Evolutionary conservation across 2,888 invertebrate genomes (phyloP), one percentile per base, ranked within the genome.

Genomic region (Ariolimax columbianus): DNA sequence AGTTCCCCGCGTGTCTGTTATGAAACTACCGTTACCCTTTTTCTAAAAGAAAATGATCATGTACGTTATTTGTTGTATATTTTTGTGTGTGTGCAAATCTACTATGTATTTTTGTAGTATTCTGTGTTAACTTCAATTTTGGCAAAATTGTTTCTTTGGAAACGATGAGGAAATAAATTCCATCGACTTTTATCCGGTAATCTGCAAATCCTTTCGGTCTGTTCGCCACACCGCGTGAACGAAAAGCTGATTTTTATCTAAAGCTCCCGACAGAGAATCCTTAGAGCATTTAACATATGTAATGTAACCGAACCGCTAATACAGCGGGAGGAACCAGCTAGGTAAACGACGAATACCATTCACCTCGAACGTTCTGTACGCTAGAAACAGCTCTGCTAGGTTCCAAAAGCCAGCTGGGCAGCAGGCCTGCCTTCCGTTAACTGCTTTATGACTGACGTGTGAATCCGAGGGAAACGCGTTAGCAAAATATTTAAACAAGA

Each of bases 401-500:
- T 68, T 36, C 19, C 36, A 4, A 68, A 11, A 9, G 19, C 1
- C 78, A 55, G 14, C 63, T 78, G 59, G 55, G 19, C 78, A n/a
- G 43, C 40, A 68, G 68, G 55, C 55, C 55, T 38, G 81, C 33
- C 40, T 70, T 55, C 72, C 38, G 70, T 36, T 59, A 72, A 81
- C 36, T 30, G 36, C 59, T 72, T 47, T 81, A 36, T 81, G 68
- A 81, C 70, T 81, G 81, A 70, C 81, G 81, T 81, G 81, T 81
- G 81, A 81, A 81, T 66, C 55, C 72, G 55, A 70, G 51, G 47
- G 81, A 77, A 77, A 47, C 75, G 82, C 23, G 75, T 82, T 82
- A 75, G 55, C 40, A 77, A 77, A 82, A 82, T 55, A 82, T 77
- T 77, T 59, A 63, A 73, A 82, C 75, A 82, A 73, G 33, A 72